Evolutionary conservation across 2,113 vertebrate species (phyloP), one percentile per base, ranked within the genome.

Genomic region (Castor canadensis): DNA sequence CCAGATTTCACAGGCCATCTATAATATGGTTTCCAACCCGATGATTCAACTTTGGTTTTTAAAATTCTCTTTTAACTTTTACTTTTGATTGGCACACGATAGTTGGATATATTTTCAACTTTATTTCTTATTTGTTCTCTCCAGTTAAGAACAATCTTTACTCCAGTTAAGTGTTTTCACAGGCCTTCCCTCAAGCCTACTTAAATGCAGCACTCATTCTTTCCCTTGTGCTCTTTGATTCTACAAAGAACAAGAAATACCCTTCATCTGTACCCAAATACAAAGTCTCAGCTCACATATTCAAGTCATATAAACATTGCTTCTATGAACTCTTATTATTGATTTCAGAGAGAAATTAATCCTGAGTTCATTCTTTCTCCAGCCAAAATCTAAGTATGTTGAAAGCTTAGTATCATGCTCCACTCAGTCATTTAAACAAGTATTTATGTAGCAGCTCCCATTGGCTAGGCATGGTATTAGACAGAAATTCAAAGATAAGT

Each of bases 181-280:
- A 84, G 54, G 47, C 76, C 47, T 76, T 87, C 47, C 26, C n/a
- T 82, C 80, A 58, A 83, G 12, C 38, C 56, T 73, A 54, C 30
- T 88, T 67, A 82, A 38, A 66, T 80, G 9, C 43, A 66, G 35
- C 7, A 72, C 30, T 80, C 3, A 56, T 47, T 81, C 13, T 87
- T 89, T 73, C 47, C 49, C 92, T 40, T 58, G 47, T 11, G 32
- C 43, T 52, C 52, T 71, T 35, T 84, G 32, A 84, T 83, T 80
- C 40, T 84, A 90, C 7, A 89, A 26, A 67, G 2, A 83, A 60
- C n/a, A 92, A 96, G 76, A 64, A 81, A 92, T 38, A 77, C 17
- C 17, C 24, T 92, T 92, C 12, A 80, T 43, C 49, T 81, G 4
- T 43, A 69, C 16, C 52, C 43, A 86, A 90, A 64, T 58, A 32